A percentile compares a stretch with the other conserved stretches of the same genome.
Evolutionary conservation across 2,797 vertebrate species (phyloP).

Genomic region (Aldrovandia affinis): DNA sequence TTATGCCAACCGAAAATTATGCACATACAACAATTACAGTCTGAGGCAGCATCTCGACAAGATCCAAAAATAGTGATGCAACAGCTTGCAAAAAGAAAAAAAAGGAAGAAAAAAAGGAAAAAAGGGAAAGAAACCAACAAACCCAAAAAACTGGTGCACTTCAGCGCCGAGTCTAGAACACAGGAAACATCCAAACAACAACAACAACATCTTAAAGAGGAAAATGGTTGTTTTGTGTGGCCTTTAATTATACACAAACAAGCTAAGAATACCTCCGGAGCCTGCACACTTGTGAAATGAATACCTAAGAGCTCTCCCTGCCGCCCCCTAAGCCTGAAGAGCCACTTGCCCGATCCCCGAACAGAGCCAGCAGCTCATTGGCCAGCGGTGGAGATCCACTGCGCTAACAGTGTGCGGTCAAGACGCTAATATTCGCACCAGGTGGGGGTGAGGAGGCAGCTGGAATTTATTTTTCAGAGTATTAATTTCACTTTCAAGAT

Average conservation of each 20-base stretch:
- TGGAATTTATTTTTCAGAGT: neutral
- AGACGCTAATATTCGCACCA: conserved; percentile 8
- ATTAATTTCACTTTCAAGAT: neutral
- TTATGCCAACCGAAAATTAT: conserved; percentile 27
- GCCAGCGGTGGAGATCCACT: conserved; percentile 31
- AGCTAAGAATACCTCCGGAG: conserved; percentile 55
- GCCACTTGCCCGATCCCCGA: neutral
- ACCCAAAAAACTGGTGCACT: no score
- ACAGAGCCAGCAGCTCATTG: neutral
- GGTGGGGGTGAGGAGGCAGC: neutral
- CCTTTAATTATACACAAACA: conserved; percentile 56
- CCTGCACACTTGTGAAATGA: conserved; percentile 43
- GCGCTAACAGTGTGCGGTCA: conserved; percentile 36
- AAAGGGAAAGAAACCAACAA: no score
- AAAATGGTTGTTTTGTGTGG: conserved; percentile 14
- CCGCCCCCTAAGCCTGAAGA: conserved; percentile 23
- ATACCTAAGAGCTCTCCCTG: conserved; percentile 36
- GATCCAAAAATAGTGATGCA: conserved; percentile 24
- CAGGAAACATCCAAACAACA: neutral
- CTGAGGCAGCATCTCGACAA: neutral
- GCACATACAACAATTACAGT: conserved; percentile 11
- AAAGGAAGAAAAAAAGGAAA: no score
- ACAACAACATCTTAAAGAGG: neutral
- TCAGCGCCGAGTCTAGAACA: neutral
- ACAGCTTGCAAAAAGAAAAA: conserved; percentile 16